Evolutionary conservation across 2,888 invertebrate species (phyloP).

Genomic region (Acleris laterana): DNA sequence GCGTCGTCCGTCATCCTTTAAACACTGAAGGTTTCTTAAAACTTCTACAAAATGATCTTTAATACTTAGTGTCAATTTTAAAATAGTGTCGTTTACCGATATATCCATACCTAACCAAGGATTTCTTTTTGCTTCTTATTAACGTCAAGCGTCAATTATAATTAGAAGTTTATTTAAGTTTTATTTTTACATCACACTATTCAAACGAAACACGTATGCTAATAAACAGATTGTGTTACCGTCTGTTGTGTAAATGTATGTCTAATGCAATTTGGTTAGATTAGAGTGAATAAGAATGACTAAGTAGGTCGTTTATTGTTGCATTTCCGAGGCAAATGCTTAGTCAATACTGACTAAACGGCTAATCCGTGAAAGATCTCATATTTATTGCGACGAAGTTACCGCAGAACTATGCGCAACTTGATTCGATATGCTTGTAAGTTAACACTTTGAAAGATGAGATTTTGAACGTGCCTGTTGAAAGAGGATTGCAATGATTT

Average conservation of each 20-base stretch:
- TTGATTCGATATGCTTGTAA: slow-evolving; percentile 20
- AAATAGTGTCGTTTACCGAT: too few relatives aligned
- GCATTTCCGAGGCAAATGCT: slow-evolving; percentile 18
- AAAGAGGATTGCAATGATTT: not conserved
- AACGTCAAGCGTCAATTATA: not conserved
- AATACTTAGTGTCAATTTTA: too few relatives aligned
- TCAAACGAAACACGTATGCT: slow-evolving; percentile 15
- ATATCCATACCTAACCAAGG: too few relatives aligned
- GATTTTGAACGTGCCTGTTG: slow-evolving; percentile 3
- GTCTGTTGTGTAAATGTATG: slow-evolving; percentile 15
- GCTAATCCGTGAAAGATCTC: slow-evolving; percentile 21
- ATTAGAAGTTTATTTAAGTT: not conserved
- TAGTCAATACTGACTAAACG: slow-evolving; percentile 27
- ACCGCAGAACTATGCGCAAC: slow-evolving; percentile 1
- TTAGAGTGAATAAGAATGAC: slow-evolving; percentile 11
- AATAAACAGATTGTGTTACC: slow-evolving; percentile 23
- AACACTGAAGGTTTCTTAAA: not conserved
- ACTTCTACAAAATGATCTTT: too few relatives aligned
- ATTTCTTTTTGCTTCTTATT: not conserved
- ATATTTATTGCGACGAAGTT: slow-evolving; percentile 14
- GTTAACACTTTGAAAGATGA: slow-evolving; percentile 1
- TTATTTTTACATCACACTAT: slow-evolving; percentile 12
- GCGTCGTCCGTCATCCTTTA: not conserved
- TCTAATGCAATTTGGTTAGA: slow-evolving; percentile 17
- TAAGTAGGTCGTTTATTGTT: slow-evolving; percentile 22